Evolutionary conservation across 2,113 vertebrate species (phyloP).

Genomic region (Sorex araneus): DNA sequence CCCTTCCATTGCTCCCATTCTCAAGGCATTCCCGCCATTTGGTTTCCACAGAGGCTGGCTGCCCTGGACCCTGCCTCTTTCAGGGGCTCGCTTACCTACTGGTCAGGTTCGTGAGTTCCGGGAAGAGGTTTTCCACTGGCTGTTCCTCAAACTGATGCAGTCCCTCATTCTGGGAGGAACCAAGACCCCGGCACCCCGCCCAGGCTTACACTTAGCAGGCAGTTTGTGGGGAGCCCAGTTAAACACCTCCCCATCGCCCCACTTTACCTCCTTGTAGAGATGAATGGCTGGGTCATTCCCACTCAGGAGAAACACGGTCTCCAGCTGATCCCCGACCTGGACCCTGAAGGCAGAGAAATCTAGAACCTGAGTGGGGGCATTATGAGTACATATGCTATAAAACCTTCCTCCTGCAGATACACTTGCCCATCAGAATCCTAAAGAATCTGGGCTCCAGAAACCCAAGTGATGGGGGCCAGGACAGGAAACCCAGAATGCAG

Average conservation of each 20-base stretch:
- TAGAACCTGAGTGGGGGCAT: not conserved
- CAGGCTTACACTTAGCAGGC: not conserved
- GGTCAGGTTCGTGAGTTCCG: constrained; percentile 92
- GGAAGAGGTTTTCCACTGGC: constrained; percentile 94
- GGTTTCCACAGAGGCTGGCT: not conserved
- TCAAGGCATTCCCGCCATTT: not conserved
- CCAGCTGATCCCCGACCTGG: constrained; percentile 89
- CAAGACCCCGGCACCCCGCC: not conserved
- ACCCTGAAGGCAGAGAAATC: constrained; percentile 84
- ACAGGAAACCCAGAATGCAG: not conserved
- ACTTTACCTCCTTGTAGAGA: constrained; percentile 94
- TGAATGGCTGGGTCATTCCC: constrained; percentile 95
- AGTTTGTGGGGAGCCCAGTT: fast-evolving
- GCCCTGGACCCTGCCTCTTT: not conserved
- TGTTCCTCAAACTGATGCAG: constrained; percentile 97
- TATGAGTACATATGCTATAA: not conserved
- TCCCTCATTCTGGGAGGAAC: constrained; percentile 91
- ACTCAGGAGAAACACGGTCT: constrained; percentile 95
- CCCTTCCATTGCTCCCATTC: fast-evolving
- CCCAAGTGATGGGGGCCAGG: too few relatives aligned
- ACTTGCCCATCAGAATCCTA: not conserved
- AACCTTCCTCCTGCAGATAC: not conserved
- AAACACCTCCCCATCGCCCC: fast-evolving
- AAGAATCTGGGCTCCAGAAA: not conserved
- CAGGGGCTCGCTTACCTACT: constrained; percentile 89